A percentile compares a stretch with the other conserved stretches of the same genome.
Evolutionary conservation across 2,797 vertebrate species (phyloP).

Genomic region (Somateria mollissima): DNA sequence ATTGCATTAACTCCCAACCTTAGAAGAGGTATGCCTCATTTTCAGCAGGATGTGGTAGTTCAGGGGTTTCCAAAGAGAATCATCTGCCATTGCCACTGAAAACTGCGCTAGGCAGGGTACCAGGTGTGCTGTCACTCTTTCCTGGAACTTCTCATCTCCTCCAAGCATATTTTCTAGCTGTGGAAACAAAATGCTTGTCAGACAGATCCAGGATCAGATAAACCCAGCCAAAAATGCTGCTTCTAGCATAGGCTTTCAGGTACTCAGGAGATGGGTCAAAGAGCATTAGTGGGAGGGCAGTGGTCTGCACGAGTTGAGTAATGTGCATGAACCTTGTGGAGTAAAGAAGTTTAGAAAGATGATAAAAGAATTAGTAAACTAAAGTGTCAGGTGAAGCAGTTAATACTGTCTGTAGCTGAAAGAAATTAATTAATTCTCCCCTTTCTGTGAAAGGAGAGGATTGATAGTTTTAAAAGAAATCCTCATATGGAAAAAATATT

Average conservation of each 20-base stretch:
- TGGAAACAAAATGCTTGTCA: conserved; percentile 6
- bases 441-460: neutral
- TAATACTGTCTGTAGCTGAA: neutral
- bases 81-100: conserved; percentile 88
- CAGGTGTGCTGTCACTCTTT: conserved; percentile 83
- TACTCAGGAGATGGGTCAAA: neutral
- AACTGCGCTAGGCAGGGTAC: conserved; percentile 93
- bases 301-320: neutral
- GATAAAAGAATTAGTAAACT: neutral
- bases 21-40: conserved; percentile 85
- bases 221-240: neutral
- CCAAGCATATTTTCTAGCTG: conserved; percentile 92
- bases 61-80: conserved; percentile 92
- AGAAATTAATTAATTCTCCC: neutral
- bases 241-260: neutral
- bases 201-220: neutral
- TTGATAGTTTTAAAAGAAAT: neutral
- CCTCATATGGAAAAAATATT: neutral
- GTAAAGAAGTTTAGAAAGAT: neutral
- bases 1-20: conserved; percentile 75
- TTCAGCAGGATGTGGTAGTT: conserved; percentile 95
- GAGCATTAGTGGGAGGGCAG: neutral
- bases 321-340: neutral
- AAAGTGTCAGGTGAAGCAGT: neutral
- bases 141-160: conserved; percentile 84